phyloP scores from a whole-genome alignment of 2,113 vertebrate species.

The Turnix velox region DNA sequence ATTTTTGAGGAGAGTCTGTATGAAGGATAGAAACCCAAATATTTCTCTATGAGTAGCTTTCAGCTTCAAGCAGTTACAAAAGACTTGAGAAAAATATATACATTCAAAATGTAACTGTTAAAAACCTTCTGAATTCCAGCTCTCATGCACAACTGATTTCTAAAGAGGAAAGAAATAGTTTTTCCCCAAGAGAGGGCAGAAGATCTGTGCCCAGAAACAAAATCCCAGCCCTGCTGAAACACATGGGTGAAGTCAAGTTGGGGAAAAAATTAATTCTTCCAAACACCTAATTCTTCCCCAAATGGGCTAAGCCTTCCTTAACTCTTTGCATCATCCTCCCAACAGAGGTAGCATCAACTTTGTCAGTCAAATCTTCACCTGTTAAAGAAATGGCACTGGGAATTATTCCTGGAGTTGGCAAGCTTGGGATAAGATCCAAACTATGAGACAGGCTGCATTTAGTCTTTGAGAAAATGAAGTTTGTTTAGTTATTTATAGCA shows the following conservation, averaged over 20 bases:
- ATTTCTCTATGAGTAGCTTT: background rate
- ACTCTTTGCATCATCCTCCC: background rate
- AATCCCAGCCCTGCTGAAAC: rapidly evolving
- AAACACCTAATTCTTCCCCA: background rate
- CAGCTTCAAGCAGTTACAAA: background rate
- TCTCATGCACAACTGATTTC: background rate
- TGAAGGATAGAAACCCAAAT: background rate
- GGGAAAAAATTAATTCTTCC: background rate
- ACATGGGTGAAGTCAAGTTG: background rate
- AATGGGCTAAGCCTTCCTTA: background rate
- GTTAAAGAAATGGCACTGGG: background rate
- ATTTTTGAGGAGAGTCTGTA: background rate
- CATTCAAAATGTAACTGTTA: background rate
- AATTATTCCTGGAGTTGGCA: background rate
- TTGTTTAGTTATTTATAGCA: background rate
- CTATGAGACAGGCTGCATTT: background rate
- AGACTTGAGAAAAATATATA: background rate
- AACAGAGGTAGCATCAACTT: background rate
- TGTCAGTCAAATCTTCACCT: background rate
- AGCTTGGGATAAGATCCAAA: background rate
- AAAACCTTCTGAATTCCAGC: background rate
- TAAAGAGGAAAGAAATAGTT: background rate
- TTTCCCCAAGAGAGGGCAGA: conserved; percentile 23
- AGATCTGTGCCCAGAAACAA: background rate
- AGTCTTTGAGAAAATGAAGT: background rate